Percentiles rank a stretch among this genome's conserved stretches.
phyloP scores from a whole-genome alignment of 2,113 vertebrate genomes.

The Xiphophorus couchianus region DNA sequence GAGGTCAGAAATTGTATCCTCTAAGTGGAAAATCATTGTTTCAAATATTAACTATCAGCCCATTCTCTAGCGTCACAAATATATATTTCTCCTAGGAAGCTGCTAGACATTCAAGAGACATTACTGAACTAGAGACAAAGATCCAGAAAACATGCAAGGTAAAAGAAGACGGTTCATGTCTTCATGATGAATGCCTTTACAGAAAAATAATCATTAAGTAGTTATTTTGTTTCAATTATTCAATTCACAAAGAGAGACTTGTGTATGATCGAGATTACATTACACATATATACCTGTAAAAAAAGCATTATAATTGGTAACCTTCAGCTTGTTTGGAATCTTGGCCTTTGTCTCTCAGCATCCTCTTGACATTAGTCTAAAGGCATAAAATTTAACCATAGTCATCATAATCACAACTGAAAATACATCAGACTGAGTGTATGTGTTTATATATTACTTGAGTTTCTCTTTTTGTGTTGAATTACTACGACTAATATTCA shows the following conservation, averaged over 20 bases:
- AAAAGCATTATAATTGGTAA: neutral
- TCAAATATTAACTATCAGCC: too few relatives aligned
- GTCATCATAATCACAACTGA: too few relatives aligned
- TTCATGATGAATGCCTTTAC: neutral
- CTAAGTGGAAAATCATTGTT: constrained; percentile 7
- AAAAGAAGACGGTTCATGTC: constrained; percentile 35
- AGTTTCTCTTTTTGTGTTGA: too few relatives aligned
- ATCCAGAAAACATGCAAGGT: constrained; percentile 94
- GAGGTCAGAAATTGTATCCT: constrained; percentile 87
- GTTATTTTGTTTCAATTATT: neutral
- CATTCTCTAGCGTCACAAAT: neutral
- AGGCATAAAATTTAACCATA: too few relatives aligned
- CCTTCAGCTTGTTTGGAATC: neutral
- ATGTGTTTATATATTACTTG: too few relatives aligned
- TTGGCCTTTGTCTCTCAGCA: too few relatives aligned
- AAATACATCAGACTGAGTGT: too few relatives aligned
- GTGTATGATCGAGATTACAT: neutral
- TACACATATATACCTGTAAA: too few relatives aligned
- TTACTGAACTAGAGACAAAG: constrained; percentile 94
- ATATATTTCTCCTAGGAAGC: constrained; percentile 84
- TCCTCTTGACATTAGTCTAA: too few relatives aligned
- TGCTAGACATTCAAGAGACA: constrained; percentile 86
- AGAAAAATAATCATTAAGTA: neutral
- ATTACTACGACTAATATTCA: too few relatives aligned
- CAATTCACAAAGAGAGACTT: neutral